Percentiles rank a stretch among this genome's conserved stretches.
Conservation (phyloP, 2,113 vertebrate genomes). For the Thymallus thymallus region DNA sequence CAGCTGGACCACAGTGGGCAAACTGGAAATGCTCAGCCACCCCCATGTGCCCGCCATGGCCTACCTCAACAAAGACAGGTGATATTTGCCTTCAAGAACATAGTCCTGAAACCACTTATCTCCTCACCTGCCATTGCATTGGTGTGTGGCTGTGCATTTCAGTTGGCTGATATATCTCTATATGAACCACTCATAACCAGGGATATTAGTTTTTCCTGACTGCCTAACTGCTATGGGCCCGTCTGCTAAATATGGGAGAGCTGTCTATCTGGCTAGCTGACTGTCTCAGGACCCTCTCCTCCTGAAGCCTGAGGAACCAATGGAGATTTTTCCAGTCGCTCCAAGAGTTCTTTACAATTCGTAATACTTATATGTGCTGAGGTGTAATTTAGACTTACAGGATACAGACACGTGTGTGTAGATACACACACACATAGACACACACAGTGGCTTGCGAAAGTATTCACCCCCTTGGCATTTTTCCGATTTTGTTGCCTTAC, state of each 20-base stretch:
- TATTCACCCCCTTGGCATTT: too few relatives aligned
- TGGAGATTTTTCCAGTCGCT: constrained; percentile 9
- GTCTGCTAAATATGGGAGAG: neutral
- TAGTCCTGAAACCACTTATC: neutral
- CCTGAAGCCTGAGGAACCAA: constrained; percentile 8
- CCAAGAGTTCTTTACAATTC: constrained; percentile 16
- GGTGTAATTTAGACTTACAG: constrained; percentile 22
- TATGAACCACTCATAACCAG: neutral
- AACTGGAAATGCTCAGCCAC: constrained; percentile 87
- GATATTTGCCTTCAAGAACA: constrained; percentile 17
- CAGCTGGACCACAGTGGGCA: constrained; percentile 91
- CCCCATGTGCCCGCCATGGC: constrained; percentile 79
- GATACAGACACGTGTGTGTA: too few relatives aligned
- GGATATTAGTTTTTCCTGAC: neutral
- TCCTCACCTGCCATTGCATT: too few relatives aligned
- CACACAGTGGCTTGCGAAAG: too few relatives aligned
- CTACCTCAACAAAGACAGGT: constrained; percentile 94
- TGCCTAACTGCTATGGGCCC: too few relatives aligned
- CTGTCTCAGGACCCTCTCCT: neutral
- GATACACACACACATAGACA: too few relatives aligned
- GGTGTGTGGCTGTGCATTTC: neutral
- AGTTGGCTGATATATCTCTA: too few relatives aligned
- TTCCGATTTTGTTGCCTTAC: too few relatives aligned
- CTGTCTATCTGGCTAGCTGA: neutral
- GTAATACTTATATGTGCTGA: constrained; percentile 15